phyloP scores from a whole-genome alignment of 2,888 invertebrate genomes.

The Tenthredo mesomela region DNA sequence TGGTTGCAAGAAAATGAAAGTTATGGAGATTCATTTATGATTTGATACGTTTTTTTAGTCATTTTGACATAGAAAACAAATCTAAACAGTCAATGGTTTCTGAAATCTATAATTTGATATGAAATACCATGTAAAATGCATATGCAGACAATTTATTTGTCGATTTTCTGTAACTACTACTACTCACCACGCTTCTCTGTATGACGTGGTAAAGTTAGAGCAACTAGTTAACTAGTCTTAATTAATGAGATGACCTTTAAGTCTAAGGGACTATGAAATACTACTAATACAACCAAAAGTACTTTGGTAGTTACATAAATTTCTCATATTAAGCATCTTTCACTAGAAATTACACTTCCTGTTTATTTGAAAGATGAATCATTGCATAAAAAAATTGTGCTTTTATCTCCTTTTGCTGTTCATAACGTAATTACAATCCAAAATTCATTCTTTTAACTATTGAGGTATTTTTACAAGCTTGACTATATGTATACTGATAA shows the following conservation, averaged over 20 bases:
- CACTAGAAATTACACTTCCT: slow-evolving; percentile 18
- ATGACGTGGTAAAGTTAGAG: slow-evolving; percentile 23
- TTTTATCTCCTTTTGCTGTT: neutral
- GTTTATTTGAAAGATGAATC: neutral
- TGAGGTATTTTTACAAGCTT: neutral
- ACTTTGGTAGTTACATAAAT: slow-evolving; percentile 61
- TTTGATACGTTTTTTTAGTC: neutral
- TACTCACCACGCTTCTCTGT: slow-evolving; percentile 27
- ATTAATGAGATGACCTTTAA: slow-evolving; percentile 77
- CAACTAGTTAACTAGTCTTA: slow-evolving; percentile 71
- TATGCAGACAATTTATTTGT: slow-evolving; percentile 18
- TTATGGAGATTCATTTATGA: neutral
- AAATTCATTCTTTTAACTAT: neutral
- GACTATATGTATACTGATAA: slow-evolving; percentile 14
- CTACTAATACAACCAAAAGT: slow-evolving; percentile 68
- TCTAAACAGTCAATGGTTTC: neutral
- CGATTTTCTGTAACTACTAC: slow-evolving; percentile 34
- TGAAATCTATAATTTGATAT: neutral
- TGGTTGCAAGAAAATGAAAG: neutral
- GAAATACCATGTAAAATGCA: neutral
- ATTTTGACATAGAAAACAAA: neutral
- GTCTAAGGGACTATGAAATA: slow-evolving; percentile 72
- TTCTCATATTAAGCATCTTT: neutral
- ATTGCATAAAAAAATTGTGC: slow-evolving; percentile 28
- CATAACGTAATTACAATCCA: neutral